These are phyloP conservation scores for Meloe dianella DNA, from an alignment of 2,888 invertebrate genomes.

Conservation along the genomic window DNA sequence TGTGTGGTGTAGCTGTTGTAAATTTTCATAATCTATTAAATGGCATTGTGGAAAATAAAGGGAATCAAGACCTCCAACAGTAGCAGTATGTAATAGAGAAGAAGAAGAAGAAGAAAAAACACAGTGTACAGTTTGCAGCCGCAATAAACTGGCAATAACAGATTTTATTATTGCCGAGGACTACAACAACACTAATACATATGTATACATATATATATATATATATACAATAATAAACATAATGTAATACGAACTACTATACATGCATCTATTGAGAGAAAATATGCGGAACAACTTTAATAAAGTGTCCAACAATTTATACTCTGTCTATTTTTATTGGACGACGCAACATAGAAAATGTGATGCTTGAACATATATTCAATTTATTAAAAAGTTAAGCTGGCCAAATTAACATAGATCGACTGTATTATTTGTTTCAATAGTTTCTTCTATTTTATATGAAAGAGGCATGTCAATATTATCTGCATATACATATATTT, in stretches of 20 bases:
- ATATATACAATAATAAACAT: neutral
- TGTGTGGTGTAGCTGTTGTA: neutral
- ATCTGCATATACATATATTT: neutral
- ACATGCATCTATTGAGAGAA: neutral
- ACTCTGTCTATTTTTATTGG: neutral
- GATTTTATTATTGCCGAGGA: constrained; percentile 25
- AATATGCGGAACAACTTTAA: constrained; percentile 9
- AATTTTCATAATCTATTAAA: constrained; percentile 9
- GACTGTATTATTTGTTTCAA: neutral
- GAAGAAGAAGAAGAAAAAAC: neutral
- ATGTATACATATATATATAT: neutral
- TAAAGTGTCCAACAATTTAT: neutral
- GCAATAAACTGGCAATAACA: constrained; percentile 27
- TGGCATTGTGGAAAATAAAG: constrained; percentile 2
- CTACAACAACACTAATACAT: neutral
- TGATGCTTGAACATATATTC: no score
- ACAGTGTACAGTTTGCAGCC: constrained; percentile 3
- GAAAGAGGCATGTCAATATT: neutral
- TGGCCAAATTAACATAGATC: neutral
- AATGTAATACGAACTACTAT: neutral
- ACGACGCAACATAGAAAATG: neutral
- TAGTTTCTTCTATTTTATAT: neutral
- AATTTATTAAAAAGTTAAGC: no score
- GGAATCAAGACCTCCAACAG: neutral
- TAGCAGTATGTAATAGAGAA: neutral